Evolutionary conservation across 2,888 invertebrate genomes (phyloP), one percentile per base, ranked within the genome.

Genomic region (Argyresthia albistria): DNA sequence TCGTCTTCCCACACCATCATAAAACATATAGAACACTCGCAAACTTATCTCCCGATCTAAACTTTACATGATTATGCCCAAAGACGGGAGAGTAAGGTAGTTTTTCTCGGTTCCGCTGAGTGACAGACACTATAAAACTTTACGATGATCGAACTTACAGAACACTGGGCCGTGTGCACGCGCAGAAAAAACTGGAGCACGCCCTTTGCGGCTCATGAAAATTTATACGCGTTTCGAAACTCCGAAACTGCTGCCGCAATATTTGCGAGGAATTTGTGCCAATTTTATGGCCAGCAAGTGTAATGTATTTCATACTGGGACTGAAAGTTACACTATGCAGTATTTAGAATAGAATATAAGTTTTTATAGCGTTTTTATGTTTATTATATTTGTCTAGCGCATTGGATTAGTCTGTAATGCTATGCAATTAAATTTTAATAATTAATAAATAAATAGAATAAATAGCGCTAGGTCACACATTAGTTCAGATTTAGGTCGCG

Each of bases 131-230:
- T 66, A 71, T 74, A 74, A 73, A 76, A 70, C 59, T 73, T 73
- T 73, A 74, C 59, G 70, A 67, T 67, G 67, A 66, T 67, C 66
- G 69, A 74, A 73, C 63, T 57, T 53, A 59, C 59, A 53, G 60
- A 68, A 60, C 64, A 61, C 60, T 63, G 63, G 55, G 55, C 57
- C 57, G 59, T 53, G 58, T 58, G 55, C 53, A 58, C 37, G 36
- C 50, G 35, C 8, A 12, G 70, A 77, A 76, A 72, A 78, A 78
- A 74, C 65, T 77, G 64, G 80, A 78, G 77, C 78, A 77, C 56
- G 62, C 63, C 59, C 59, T 56, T 61, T 49, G 57, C 62, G 47
- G 8, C 67, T 76, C 77, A 76, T 78, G 77, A 79, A 78, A 78
- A 77, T 78, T 76, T 75, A 76, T 78, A 73, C 70, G 66, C 60